These are phyloP conservation scores for Nymphalis io DNA, from an alignment of 1,140 invertebrate genomes.

Conservation along the genomic window DNA sequence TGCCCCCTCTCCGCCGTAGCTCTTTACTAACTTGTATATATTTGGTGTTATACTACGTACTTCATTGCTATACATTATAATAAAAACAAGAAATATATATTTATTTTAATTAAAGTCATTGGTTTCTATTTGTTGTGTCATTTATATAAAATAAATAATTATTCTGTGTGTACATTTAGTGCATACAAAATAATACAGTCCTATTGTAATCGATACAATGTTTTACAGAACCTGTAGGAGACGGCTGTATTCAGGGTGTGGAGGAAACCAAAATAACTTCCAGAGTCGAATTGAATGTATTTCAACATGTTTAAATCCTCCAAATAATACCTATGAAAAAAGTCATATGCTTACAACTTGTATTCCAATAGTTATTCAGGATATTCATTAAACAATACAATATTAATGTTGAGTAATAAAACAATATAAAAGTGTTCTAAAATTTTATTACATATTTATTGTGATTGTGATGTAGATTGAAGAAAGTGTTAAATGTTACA, in stretches of 20 bases:
- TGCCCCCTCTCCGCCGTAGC: no score
- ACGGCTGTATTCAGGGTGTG: conserved; percentile 86
- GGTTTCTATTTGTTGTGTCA: no score
- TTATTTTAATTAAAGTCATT: no score
- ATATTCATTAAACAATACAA: conserved; percentile 26
- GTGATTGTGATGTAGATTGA: neutral
- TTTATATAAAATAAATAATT: no score
- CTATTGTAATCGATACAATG: neutral
- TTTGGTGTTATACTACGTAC: no score
- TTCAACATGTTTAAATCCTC: conserved; percentile 47
- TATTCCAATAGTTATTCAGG: conserved; percentile 45
- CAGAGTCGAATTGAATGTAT: conserved; percentile 83
- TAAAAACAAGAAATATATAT: no score
- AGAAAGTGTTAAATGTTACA: no score
- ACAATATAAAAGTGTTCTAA: neutral
- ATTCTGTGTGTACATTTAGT: no score
- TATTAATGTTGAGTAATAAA: neutral
- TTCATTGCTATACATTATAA: no score
- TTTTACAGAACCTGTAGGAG: conserved; percentile 73
- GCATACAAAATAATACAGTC: no score
- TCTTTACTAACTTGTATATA: no score
- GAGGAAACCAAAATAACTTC: conserved; percentile 89
- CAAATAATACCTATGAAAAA: conserved; percentile 49
- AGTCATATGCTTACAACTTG: conserved; percentile 51
- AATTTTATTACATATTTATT: neutral